Evolutionary conservation across 1,140 invertebrate species (phyloP).

Genomic region (Lasioglossum albipes): DNA sequence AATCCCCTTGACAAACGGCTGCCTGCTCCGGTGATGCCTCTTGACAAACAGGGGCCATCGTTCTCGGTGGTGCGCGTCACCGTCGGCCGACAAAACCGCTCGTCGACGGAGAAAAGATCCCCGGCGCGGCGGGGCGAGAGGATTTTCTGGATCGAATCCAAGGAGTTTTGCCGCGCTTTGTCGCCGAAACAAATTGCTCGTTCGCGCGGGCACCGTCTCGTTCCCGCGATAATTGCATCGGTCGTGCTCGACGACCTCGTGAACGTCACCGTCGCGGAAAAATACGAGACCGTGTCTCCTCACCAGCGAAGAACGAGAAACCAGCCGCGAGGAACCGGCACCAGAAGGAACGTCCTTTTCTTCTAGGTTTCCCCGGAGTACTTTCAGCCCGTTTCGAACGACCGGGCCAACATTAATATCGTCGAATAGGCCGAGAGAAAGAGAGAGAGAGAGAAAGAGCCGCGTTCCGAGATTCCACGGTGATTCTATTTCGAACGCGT

Average conservation of each 20-base stretch:
- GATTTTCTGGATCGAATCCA: conserved; percentile 67
- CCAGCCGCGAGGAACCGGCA: too few relatives aligned
- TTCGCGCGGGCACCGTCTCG: conserved; percentile 42
- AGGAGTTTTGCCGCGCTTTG: conserved; percentile 70
- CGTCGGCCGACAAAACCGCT: conserved; percentile 4
- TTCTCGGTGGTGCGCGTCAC: conserved; percentile 47
- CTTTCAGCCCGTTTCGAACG: background rate
- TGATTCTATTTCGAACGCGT: conserved; percentile 42
- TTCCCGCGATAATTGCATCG: conserved; percentile 53
- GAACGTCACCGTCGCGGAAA: conserved; percentile 15
- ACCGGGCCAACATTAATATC: conserved; percentile 6
- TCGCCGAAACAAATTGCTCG: conserved; percentile 71
- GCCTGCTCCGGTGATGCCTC: conserved; percentile 61
- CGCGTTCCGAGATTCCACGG: conserved; percentile 22
- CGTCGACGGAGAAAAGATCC: background rate
- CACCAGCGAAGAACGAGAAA: too few relatives aligned
- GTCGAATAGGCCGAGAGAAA: background rate
- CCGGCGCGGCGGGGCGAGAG: background rate
- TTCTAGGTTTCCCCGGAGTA: too few relatives aligned
- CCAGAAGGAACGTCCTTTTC: too few relatives aligned
- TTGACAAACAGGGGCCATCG: conserved; percentile 70
- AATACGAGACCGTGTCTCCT: background rate
- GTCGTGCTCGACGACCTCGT: conserved; percentile 29
- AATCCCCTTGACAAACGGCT: conserved; percentile 70
- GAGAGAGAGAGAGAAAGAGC: too few relatives aligned